Evolutionary conservation across 2,797 vertebrate genomes (phyloP).

Genomic region (Neosilurus mollespiculum): DNA sequence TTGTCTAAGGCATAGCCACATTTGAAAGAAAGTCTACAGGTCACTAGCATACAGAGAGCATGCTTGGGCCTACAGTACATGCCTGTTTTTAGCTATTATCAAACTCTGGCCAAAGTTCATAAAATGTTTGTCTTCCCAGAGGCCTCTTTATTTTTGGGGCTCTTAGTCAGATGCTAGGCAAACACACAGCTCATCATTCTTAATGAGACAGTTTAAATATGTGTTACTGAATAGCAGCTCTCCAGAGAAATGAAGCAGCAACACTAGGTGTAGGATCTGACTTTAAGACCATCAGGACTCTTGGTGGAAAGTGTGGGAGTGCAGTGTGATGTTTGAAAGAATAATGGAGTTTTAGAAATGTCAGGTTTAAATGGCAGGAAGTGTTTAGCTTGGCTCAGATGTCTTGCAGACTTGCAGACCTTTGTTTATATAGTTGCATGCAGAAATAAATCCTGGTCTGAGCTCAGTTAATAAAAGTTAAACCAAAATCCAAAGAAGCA

Average conservation of each 20-base stretch:
- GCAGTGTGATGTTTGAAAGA: background rate
- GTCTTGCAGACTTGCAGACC: constrained; percentile 13
- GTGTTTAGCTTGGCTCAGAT: constrained; percentile 20
- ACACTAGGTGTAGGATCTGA: background rate
- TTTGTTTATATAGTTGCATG: background rate
- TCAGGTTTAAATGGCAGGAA: constrained; percentile 2
- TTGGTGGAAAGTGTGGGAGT: background rate
- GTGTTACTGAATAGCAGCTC: constrained; percentile 36
- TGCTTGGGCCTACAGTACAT: constrained; percentile 31
- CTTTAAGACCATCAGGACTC: background rate
- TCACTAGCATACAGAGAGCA: constrained; percentile 17
- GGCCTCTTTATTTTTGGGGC: constrained; percentile 25
- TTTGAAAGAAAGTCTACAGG: background rate
- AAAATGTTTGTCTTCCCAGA: constrained; percentile 24
- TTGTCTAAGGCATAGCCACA: constrained; percentile 21
- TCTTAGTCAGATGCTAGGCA: constrained; percentile 15
- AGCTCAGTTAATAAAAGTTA: background rate
- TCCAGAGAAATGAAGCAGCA: constrained; percentile 13
- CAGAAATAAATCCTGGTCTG: background rate
- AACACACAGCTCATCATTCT: constrained; percentile 18
- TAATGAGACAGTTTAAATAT: constrained; percentile 45
- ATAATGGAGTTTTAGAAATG: constrained; percentile 7
- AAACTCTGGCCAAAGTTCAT: constrained; percentile 41
- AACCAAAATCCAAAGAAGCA: background rate
- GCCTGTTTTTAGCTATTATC: constrained; percentile 41